These are phyloP conservation scores for Ariolimax columbianus DNA, from an alignment of 2,888 invertebrate species.

Conservation along the genomic window DNA sequence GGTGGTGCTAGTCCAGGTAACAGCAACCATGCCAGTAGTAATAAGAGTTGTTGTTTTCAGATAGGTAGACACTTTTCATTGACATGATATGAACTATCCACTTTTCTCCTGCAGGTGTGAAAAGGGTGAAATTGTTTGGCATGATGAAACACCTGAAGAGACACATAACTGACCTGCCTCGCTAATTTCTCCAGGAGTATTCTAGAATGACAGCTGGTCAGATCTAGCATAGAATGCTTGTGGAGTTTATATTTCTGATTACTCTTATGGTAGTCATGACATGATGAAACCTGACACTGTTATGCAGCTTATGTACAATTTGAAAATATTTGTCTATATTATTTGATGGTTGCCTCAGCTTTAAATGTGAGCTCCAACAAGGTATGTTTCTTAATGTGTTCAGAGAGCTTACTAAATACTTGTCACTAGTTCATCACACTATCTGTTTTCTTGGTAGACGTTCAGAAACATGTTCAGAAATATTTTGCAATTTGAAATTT, in stretches of 20 bases:
- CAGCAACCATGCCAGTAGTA: no score
- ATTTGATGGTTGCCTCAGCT: no score
- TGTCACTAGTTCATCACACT: no score
- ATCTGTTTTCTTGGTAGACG: no score
- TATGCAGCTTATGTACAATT: background rate
- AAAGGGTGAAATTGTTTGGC: slow-evolving; percentile 95
- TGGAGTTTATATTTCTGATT: background rate
- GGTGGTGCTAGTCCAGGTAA: no score
- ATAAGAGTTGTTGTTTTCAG: no score
- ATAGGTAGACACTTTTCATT: background rate
- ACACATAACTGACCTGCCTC: slow-evolving; percentile 84
- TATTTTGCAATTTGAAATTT: no score
- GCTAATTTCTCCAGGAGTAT: slow-evolving; percentile 7
- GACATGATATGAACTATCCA: background rate
- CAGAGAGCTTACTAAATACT: no score
- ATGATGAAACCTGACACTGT: background rate
- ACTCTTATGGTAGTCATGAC: background rate
- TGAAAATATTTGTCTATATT: no score
- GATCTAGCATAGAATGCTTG: background rate
- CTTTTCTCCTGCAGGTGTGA: slow-evolving; percentile 81
- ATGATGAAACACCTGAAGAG: slow-evolving; percentile 97
- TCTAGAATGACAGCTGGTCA: background rate
- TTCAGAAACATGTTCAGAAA: no score
- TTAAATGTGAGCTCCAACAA: no score
- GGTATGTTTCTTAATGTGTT: no score